phyloP scores from a whole-genome alignment of 1,140 invertebrate genomes.

The Lucilia cuprina region DNA sequence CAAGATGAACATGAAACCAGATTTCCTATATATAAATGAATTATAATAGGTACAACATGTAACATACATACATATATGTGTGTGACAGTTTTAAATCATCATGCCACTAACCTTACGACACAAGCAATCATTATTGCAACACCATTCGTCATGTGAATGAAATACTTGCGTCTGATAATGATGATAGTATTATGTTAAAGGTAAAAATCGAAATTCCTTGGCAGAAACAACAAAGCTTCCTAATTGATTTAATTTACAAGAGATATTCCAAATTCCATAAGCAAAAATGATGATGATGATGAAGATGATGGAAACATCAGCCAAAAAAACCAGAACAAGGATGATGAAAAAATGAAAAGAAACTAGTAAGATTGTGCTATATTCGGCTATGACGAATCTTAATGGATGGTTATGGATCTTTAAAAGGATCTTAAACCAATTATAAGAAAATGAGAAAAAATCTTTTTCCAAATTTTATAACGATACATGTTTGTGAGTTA shows the following conservation, averaged over 20 bases:
- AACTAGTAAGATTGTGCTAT: neutral
- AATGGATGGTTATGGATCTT: too few relatives aligned
- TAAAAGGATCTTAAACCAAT: too few relatives aligned
- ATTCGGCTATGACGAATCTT: too few relatives aligned
- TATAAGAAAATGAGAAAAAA: too few relatives aligned
- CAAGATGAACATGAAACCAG: neutral
- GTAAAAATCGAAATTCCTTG: neutral
- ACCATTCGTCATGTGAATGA: neutral
- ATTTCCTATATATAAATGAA: neutral
- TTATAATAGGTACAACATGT: neutral
- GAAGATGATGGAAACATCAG: neutral
- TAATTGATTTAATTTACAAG: neutral
- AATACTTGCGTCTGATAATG: neutral
- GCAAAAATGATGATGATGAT: neutral
- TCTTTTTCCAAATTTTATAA: too few relatives aligned
- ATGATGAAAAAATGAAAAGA: neutral
- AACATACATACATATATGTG: neutral
- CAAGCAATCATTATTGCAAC: neutral
- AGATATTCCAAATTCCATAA: neutral
- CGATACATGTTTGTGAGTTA: too few relatives aligned
- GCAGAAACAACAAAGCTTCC: neutral
- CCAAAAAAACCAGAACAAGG: neutral
- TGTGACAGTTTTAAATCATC: neutral
- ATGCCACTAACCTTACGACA: neutral
- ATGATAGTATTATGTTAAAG: neutral